Percentiles rank a stretch among this genome's conserved stretches.
Conservation (phyloP, 2,888 invertebrate genomes). For the Limenitis camilla region DNA sequence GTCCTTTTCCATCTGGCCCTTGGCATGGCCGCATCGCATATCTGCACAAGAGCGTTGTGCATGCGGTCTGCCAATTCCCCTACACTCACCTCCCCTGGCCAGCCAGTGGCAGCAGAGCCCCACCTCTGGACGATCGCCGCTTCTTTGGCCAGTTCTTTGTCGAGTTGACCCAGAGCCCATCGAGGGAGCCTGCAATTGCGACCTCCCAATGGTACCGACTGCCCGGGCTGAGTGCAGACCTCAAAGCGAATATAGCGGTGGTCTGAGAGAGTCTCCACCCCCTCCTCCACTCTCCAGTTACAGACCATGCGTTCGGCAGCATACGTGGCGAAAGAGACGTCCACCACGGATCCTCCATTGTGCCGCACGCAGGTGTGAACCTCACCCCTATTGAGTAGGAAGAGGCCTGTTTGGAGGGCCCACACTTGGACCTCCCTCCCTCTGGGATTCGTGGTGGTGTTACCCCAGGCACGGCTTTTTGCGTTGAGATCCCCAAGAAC, state of each 20-base stretch:
- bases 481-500: no score
- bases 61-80: constrained; percentile 2
- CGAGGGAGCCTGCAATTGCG: not conserved
- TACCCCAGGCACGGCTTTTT: no score
- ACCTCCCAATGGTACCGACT: not conserved
- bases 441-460: no score
- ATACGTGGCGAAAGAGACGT: constrained; percentile 1
- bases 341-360: not conserved
- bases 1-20: not conserved
- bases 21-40: constrained; percentile 17
- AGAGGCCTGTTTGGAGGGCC: not conserved
- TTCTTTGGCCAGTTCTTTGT: no score
- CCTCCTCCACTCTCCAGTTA: constrained; percentile 3
- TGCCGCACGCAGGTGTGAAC: not conserved
- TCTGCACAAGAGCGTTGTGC: not conserved
- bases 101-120: not conserved
- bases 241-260: not conserved
- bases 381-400: not conserved
- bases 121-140: not conserved
- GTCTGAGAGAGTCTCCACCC: constrained; percentile 2
- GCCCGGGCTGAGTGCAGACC: not conserved
- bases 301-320: not conserved
- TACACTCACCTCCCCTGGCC: not conserved
- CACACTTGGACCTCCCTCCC: not conserved
- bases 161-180: not conserved